Evolutionary conservation across 2,113 vertebrate species (phyloP).

Genomic region (Stomatorhinus ivindoensis): DNA sequence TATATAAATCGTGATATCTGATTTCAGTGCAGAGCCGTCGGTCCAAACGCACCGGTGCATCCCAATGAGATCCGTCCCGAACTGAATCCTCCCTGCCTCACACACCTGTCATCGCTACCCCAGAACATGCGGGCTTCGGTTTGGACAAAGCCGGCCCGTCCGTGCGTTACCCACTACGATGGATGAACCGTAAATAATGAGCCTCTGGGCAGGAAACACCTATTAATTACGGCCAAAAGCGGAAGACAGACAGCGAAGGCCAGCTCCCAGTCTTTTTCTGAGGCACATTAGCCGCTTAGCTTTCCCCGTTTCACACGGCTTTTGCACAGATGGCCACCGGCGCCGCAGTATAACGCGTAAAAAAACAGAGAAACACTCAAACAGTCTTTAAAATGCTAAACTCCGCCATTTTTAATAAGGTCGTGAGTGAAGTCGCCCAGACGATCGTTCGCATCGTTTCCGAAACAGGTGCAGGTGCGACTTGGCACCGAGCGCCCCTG

Average conservation of each 20-base stretch:
- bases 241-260: background rate
- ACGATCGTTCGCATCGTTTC: background rate
- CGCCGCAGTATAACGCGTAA: background rate
- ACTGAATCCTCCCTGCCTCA: background rate
- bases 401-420: background rate
- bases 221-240: background rate
- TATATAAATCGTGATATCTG: background rate
- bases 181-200: background rate
- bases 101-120: background rate
- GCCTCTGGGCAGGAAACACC: background rate
- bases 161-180: background rate
- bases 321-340: background rate
- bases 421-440: background rate
- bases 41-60: background rate
- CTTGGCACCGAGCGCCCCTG: background rate
- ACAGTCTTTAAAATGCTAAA: background rate
- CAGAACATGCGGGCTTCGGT: background rate
- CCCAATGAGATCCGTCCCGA: background rate
- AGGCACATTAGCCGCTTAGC: background rate
- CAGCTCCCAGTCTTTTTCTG: background rate
- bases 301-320: background rate
- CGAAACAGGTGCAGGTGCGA: background rate
- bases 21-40: background rate
- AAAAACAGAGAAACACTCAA: background rate
- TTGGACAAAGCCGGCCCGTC: background rate